Base-by-base conservation (phyloP, 2,797 vertebrate species). In the Cetoscarus ocellatus region DNA sequence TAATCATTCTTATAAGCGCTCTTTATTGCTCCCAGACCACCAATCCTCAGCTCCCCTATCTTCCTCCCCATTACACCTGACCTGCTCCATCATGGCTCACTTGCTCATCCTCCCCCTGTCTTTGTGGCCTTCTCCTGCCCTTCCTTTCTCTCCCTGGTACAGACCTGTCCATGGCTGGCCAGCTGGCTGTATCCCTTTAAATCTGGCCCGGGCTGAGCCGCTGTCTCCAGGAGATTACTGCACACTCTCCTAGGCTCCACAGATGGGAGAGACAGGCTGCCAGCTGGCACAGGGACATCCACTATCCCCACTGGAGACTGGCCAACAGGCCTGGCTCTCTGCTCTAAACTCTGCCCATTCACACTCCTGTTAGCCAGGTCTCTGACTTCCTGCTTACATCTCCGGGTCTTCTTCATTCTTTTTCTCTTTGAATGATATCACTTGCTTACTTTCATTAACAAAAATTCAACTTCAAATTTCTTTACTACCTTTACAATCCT, bases 261-360 rank as follows among this genome's bases (percentile, higher is more conserved):
- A 95, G 93, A 95, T 94, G 94, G 93, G 91, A 87, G 74, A 85
- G 86, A 90, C 91, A 88, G 85, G 88, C 85, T 91, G 94, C 94
- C 94, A 95, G 94, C 94, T 95, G 94, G 94, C 93, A 90, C 81
- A 79, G 92, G 89, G 92, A 93, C 88, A 89, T 92, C 88, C 91
- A 93, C 91, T 90, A 87, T 93, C 86, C 89, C 83, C 85, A 65
- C 88, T 93, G 91, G 92, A 93, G 83, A 75, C 78, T 73, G 82
- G 90, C 92, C 92, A 93, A 84, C 77, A 77, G 88, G 68, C 61
- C 79, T 67, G 66, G 86, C 90, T 91, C 79, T 70, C 75, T 73
- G 73, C 75, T 80, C 68, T n/a, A 73, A 77, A 71, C 84, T 87
- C 79, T 80, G 81, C 69, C 88, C 88, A 85, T 88, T 91, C 89